Conservation (phyloP, 2,113 vertebrate species). For the Noturus placidus region DNA sequence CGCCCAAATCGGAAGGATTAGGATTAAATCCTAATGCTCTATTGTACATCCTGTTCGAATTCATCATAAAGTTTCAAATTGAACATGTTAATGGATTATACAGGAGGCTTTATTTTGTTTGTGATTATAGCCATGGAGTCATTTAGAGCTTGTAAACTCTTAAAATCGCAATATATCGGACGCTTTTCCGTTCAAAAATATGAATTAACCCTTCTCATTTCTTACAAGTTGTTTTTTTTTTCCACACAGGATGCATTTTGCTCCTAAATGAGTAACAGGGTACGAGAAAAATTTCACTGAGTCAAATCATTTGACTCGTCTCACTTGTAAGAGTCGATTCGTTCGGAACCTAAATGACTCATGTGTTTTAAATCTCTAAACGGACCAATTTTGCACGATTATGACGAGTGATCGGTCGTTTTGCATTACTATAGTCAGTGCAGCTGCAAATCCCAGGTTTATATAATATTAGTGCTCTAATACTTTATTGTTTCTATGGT, state of each 20-base stretch:
- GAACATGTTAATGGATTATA: background rate
- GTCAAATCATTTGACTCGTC: background rate
- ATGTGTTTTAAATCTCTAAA: too few species aligned
- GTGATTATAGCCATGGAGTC: background rate
- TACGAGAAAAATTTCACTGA: background rate
- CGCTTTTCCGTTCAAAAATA: background rate
- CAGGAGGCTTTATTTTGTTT: background rate
- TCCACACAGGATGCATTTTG: background rate
- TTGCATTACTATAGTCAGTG: too few species aligned
- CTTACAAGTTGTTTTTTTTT: background rate
- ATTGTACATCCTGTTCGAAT: background rate
- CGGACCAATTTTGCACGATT: too few species aligned
- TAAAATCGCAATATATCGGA: background rate
- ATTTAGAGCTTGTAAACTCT: background rate
- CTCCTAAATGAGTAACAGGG: background rate
- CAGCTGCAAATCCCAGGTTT: background rate
- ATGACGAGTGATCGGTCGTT: too few species aligned
- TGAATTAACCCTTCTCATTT: background rate
- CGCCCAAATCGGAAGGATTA: constrained; percentile 6
- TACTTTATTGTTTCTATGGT: background rate
- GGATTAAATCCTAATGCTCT: background rate
- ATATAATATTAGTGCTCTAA: background rate
- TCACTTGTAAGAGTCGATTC: background rate
- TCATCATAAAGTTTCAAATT: background rate
- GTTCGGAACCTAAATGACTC: background rate